Evolutionary conservation across 2,797 vertebrate species (phyloP).

Genomic region (Sebastes elongatus): DNA sequence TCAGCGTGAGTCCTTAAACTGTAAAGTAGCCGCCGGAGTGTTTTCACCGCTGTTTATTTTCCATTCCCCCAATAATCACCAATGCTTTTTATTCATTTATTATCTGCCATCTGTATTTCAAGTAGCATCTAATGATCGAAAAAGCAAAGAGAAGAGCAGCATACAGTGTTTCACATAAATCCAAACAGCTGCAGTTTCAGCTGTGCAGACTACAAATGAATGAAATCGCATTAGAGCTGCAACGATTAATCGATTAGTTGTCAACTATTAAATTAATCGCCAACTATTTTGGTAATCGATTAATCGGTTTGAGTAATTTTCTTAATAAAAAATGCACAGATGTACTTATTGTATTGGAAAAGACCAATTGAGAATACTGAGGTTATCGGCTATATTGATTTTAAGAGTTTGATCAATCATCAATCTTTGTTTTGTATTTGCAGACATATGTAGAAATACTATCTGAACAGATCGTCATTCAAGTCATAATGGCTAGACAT

Average conservation of each 20-base stretch:
- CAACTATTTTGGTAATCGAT: too few species aligned
- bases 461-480: not conserved
- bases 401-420: not conserved
- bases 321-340: not conserved
- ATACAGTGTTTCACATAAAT: not conserved
- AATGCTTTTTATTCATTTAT: not conserved
- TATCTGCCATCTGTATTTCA: not conserved
- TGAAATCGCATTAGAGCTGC: not conserved
- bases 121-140: not conserved
- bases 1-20: not conserved
- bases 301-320: too few species aligned
- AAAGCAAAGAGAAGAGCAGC: not conserved
- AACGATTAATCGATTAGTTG: too few species aligned
- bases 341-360: conserved; percentile 5
- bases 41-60: not conserved
- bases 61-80: not conserved
- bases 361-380: not conserved
- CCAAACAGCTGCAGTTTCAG: not conserved
- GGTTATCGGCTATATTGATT: not conserved
- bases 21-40: not conserved
- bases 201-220: not conserved
- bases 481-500: not conserved
- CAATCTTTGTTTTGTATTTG: not conserved
- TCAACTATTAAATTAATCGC: too few species aligned
- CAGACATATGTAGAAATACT: not conserved